These are phyloP conservation scores for Mimas tiliae DNA, from an alignment of 2,888 invertebrate genomes.

Conservation along the genomic window DNA sequence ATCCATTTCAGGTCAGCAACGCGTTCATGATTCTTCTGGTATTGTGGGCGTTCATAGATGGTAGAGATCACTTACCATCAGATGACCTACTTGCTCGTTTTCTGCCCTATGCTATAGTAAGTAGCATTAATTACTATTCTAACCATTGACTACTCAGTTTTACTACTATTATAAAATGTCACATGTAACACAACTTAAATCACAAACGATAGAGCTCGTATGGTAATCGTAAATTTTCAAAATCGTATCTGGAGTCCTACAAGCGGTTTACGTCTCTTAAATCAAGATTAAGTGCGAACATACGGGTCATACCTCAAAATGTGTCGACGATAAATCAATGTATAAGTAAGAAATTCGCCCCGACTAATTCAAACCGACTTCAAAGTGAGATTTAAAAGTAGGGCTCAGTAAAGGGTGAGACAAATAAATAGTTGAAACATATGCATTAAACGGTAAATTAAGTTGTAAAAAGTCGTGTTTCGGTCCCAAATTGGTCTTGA, in stretches of 20 bases:
- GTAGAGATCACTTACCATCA: too few relatives aligned
- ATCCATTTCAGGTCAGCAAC: too few relatives aligned
- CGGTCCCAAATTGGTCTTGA: conserved; percentile 47
- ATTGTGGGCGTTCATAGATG: too few relatives aligned
- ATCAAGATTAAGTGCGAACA: conserved; percentile 77
- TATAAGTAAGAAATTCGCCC: conserved; percentile 74
- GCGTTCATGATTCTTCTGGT: too few relatives aligned
- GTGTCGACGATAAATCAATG: conserved; percentile 74
- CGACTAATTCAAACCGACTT: conserved; percentile 70
- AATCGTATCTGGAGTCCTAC: conserved; percentile 62
- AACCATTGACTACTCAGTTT: too few relatives aligned
- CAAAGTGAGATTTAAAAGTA: conserved; percentile 66
- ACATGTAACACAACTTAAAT: conserved; percentile 31
- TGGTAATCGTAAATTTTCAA: conserved; percentile 70
- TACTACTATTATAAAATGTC: neutral
- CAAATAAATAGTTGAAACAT: conserved; percentile 47
- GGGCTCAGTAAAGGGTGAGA: conserved; percentile 51
- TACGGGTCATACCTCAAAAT: conserved; percentile 74
- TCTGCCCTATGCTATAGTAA: too few relatives aligned
- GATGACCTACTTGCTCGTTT: too few relatives aligned
- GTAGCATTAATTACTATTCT: too few relatives aligned
- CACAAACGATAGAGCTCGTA: conserved; percentile 47
- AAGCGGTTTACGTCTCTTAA: conserved; percentile 70
- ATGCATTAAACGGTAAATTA: conserved; percentile 49
- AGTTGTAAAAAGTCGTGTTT: conserved; percentile 40